These are phyloP conservation scores for Sapajus apella DNA, from an alignment of 2,113 vertebrate genomes.

Conservation along the genomic window DNA sequence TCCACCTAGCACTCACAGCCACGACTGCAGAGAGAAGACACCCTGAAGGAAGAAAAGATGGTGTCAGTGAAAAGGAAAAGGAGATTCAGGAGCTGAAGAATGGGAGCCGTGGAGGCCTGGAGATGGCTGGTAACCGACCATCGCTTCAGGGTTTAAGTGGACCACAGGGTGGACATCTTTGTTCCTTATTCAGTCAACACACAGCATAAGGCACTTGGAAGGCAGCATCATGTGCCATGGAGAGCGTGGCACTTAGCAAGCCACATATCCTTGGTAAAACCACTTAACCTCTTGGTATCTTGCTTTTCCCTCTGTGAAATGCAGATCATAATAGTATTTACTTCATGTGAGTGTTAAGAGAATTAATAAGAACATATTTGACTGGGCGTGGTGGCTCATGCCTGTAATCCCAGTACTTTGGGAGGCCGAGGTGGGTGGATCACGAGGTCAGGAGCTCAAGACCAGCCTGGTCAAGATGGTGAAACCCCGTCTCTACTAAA, in stretches of 20 bases:
- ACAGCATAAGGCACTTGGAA: background rate
- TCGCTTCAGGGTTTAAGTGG: rapidly evolving
- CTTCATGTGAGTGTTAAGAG: background rate
- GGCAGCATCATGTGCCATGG: background rate
- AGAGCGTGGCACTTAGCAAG: background rate
- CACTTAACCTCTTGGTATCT: background rate
- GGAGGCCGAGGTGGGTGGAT: too few relatives aligned
- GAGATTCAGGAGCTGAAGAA: background rate
- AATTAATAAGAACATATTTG: background rate
- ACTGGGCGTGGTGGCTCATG: too few relatives aligned
- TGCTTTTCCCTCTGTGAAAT: background rate
- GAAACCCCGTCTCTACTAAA: too few relatives aligned
- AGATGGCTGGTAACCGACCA: too few relatives aligned
- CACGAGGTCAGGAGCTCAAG: too few relatives aligned
- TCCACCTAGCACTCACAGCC: background rate
- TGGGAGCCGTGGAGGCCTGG: rapidly evolving
- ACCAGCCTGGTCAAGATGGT: too few relatives aligned
- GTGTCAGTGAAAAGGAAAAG: background rate
- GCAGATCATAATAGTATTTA: background rate
- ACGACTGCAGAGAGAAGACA: background rate
- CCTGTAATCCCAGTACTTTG: too few relatives aligned
- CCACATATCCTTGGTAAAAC: background rate
- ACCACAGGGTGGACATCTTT: background rate
- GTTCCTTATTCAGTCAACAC: background rate
- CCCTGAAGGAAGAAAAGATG: background rate